Percentiles rank a stretch among this genome's conserved stretches.
Evolutionary conservation across 2,113 vertebrate species (phyloP).

Genomic region (Macaca fascicularis): DNA sequence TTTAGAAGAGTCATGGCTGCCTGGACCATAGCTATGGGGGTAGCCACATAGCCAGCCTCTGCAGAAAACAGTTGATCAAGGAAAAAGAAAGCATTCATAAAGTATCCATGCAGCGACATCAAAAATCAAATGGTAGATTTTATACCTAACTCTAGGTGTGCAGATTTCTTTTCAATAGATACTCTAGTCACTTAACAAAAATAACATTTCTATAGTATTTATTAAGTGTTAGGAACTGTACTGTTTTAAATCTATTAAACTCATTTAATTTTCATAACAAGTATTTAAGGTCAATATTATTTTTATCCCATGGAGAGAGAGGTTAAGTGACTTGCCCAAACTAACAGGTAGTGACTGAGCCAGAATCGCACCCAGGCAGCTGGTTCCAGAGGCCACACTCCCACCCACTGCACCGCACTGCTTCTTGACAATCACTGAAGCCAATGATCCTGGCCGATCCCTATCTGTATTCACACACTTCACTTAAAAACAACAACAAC

Average conservation of each 20-base stretch:
- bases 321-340: neutral
- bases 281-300: neutral
- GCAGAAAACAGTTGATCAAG: neutral
- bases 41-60: constrained; percentile 94
- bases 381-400: accelerated
- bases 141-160: neutral
- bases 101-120: neutral
- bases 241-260: neutral
- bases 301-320: neutral
- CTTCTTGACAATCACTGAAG: neutral
- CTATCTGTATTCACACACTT: neutral
- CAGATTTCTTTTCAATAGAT: neutral
- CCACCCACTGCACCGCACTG: neutral
- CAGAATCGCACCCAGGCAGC: neutral
- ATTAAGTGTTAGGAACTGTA: neutral
- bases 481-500: neutral
- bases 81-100: neutral
- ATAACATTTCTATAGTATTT: neutral
- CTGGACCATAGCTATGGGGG: constrained; percentile 95
- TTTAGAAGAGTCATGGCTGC: constrained; percentile 92
- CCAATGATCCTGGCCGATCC: neutral
- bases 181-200: constrained; percentile 10
- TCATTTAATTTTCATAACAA: neutral
- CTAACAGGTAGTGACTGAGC: neutral
- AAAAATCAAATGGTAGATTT: neutral